Percentiles rank a stretch among this genome's conserved stretches.
Evolutionary conservation across 2,797 vertebrate genomes (phyloP).

Genomic region (Cheirogaleus major): DNA sequence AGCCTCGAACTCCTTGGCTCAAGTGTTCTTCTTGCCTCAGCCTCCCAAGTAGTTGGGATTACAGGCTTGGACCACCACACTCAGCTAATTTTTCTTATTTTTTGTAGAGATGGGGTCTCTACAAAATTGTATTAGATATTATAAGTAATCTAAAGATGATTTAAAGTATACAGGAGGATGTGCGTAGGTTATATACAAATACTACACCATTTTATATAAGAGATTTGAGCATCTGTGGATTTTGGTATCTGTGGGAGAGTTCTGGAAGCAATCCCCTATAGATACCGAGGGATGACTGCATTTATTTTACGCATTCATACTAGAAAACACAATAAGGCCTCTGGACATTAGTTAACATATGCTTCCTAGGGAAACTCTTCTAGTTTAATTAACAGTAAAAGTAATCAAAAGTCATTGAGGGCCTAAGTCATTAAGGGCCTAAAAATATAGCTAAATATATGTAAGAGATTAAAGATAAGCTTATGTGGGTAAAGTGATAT

Average conservation of each 20-base stretch:
- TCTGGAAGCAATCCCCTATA: background rate
- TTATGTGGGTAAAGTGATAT: background rate
- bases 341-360: background rate
- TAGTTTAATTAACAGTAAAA: conserved; percentile 42
- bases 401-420: conserved; percentile 2
- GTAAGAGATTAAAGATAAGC: background rate
- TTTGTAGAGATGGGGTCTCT: background rate
- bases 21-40: background rate
- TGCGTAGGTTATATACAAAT: background rate
- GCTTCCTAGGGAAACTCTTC: background rate
- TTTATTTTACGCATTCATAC: background rate
- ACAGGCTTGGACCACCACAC: background rate
- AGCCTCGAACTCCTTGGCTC: background rate
- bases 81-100: background rate
- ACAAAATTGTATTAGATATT: background rate
- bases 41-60: background rate
- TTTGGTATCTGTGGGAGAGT: background rate
- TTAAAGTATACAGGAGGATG: background rate
- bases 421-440: background rate
- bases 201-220: background rate
- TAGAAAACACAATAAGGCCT: background rate
- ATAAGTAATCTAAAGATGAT: background rate
- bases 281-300: background rate
- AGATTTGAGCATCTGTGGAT: background rate
- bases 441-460: background rate